A percentile compares a stretch with the other conserved stretches of the same genome.
Conservation (phyloP, 1,140 invertebrate species). For the Diachasmimorpha longicaudata region DNA sequence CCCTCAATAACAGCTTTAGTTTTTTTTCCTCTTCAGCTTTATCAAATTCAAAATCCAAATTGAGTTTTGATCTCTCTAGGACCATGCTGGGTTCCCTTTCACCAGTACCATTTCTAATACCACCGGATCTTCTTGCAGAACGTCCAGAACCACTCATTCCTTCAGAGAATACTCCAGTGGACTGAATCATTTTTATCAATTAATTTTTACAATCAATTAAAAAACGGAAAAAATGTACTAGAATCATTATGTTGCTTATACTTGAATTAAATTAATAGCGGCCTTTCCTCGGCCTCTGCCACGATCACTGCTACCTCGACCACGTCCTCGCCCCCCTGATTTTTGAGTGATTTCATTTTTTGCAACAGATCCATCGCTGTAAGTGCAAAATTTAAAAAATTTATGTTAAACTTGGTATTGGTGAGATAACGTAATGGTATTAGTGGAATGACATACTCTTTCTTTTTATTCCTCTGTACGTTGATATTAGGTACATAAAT, state of each 20-base stretch:
- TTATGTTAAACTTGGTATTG: too few relatives aligned
- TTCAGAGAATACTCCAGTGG: constrained; percentile 54
- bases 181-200: constrained; percentile 37
- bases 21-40: constrained; percentile 52
- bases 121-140: constrained; percentile 24
- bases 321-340: constrained; percentile 34
- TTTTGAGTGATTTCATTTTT: constrained; percentile 32
- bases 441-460: constrained; percentile 47
- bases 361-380: constrained; percentile 36
- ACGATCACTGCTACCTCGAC: constrained; percentile 38
- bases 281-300: constrained; percentile 33
- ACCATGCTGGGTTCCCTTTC: constrained; percentile 29
- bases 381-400: constrained; percentile 18
- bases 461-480: constrained; percentile 53
- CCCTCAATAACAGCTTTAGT: constrained; percentile 45
- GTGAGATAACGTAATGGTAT: not conserved
- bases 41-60: constrained; percentile 44
- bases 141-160: constrained; percentile 38
- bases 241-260: constrained; percentile 31
- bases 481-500: constrained; percentile 55
- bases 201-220: not conserved
- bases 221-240: not conserved
- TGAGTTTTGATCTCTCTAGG: constrained; percentile 49
- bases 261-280: constrained; percentile 46
- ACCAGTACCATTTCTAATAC: constrained; percentile 29